A percentile compares a stretch with the other conserved stretches of the same genome.
Evolutionary conservation across 2,797 vertebrate genomes (phyloP).

Genomic region (Tapera naevia): DNA sequence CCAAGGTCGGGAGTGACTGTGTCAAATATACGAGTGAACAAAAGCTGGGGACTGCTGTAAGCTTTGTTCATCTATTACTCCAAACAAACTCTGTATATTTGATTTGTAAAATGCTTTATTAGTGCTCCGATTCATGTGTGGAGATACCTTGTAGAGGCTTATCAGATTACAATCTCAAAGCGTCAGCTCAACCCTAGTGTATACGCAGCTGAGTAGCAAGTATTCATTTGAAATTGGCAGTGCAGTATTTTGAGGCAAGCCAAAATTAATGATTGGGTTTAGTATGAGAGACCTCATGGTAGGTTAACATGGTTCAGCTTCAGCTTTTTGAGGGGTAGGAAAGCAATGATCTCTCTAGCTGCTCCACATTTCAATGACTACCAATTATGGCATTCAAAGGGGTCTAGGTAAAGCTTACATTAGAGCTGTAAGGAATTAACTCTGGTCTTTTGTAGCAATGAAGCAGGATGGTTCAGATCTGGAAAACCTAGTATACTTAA

Average conservation of each 20-base stretch:
- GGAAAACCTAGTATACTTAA: background rate
- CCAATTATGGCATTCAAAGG: fast-evolving
- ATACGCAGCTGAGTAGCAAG: background rate
- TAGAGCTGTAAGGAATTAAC: background rate
- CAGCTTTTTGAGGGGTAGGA: background rate
- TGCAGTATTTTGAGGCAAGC: background rate
- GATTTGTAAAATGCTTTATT: background rate
- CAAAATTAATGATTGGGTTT: background rate
- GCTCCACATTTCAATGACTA: background rate
- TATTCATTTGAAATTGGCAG: background rate
- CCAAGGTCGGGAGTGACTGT: background rate
- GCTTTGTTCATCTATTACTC: background rate
- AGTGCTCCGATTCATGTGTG: background rate
- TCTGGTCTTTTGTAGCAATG: background rate
- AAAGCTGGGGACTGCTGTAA: background rate
- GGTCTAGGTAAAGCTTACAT: fast-evolving
- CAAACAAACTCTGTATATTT: background rate
- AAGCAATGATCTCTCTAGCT: background rate
- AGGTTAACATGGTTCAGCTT: background rate
- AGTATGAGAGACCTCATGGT: background rate
- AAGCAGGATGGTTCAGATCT: background rate
- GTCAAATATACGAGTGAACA: background rate
- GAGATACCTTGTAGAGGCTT: background rate
- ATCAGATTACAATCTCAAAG: background rate
- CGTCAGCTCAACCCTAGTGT: background rate